Evolutionary conservation across 1,140 invertebrate genomes (phyloP), one percentile per base, ranked within the genome.

Genomic region (Hypsibius dujardini): DNA sequence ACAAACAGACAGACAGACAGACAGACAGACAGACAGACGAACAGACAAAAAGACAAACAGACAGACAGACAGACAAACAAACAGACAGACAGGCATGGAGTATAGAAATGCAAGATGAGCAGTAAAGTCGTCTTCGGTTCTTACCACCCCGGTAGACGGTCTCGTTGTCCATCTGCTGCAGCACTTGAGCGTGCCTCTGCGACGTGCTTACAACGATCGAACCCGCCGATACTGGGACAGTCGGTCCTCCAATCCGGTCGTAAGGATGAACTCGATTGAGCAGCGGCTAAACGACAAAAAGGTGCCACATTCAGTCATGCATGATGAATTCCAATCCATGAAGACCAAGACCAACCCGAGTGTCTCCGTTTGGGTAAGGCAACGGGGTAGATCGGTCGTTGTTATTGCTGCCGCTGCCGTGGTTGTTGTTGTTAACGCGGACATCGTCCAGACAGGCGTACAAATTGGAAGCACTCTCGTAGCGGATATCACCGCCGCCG

Each of bases 381-480:
- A 56, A n/a, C 50, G 50, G 50, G n/a, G 28, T 28, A 28, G 28
- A 28, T 28, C 28, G 28, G 28, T 28, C 28, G 28, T 28, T 28
- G 28, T 28, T 28, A 28, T 28, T 56, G 50, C 50, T 56, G n/a
- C n/a, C n/a, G n/a, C 50, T n/a, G 62, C 45, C 3, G 12, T 67
- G 12, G 42, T 67, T 3, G 12, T 67, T 42, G 7, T 67, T 3
- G 3, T 42, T 45, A 12, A 42, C 42, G 12, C 62, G 62, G 12
- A 67, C 62, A 45, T 67, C 62, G 42, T 67, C 62, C 62, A 67
- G 62, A 42, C 42, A 67, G 7, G 62, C 62, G 42, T 67, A 67
- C 12, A 67, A 42, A 67, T 67, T 67, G 12, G 62, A 67, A 45
- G 62, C 62, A 45, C 62, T 67, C 62, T 67, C 62, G 62, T 67